These are phyloP conservation scores for Lophius piscatorius DNA, from an alignment of 2,113 vertebrate species.

Conservation along the genomic window DNA sequence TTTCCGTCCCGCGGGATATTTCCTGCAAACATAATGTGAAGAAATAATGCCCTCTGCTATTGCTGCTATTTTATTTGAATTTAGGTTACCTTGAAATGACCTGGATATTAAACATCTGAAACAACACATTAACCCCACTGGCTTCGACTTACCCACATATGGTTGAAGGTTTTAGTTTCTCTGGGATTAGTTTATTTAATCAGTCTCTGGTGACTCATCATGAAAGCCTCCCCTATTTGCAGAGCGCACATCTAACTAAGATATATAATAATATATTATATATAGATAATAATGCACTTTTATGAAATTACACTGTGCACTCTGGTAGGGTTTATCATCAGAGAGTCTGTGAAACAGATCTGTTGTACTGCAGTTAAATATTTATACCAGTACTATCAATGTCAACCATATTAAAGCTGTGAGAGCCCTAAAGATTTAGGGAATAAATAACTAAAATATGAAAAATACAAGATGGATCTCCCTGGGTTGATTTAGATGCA, in stretches of 20 bases:
- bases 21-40: background rate
- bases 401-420: too few species aligned
- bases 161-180: conserved; percentile 60
- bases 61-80: conserved; percentile 19
- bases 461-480: too few species aligned
- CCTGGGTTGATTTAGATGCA: too few species aligned
- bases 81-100: conserved; percentile 30
- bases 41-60: conserved; percentile 8
- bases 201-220: conserved; percentile 68
- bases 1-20: background rate
- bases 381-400: too few species aligned
- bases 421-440: too few species aligned
- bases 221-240: conserved; percentile 58
- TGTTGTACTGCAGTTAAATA: background rate
- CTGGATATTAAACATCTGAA: conserved; percentile 53
- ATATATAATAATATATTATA: too few species aligned
- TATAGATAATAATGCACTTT: conserved; percentile 55
- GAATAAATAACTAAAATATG: too few species aligned
- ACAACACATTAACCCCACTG: conserved; percentile 61
- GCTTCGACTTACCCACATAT: conserved; percentile 53
- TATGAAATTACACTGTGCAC: conserved; percentile 42
- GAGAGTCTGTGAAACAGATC: conserved; percentile 4
- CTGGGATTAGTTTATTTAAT: conserved; percentile 70
- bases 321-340: conserved; percentile 22
- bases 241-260: conserved; percentile 55